Evolutionary conservation across 2,113 vertebrate species (phyloP), one percentile per base, ranked within the genome.

Genomic region (Indicator maculatus): DNA sequence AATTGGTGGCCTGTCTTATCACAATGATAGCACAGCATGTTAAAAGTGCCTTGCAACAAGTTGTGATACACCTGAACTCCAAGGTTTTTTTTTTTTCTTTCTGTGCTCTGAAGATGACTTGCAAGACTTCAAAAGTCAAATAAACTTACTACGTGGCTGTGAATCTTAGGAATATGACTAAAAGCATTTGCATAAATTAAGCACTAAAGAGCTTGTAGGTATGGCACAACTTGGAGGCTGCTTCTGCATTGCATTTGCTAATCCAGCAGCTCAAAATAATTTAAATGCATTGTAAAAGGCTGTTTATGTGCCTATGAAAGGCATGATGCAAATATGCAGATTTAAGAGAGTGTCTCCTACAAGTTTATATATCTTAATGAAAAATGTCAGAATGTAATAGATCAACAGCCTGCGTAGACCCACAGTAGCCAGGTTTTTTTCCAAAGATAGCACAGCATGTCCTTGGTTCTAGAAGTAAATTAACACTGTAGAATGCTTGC

Each of bases 341-440:
- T 81, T 61, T 74, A 33, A 81, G n/a, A 90, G 78, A 28, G 8
- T 2, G 4, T 45, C 53, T 91, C 72, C 80, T 64, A n/a, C 64
- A 28, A 71, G 83, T 93, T 93, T 90, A 75, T 93, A 47, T 71
- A 91, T 91, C 76, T 83, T 86, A 74, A 93, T 90, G 90, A 89
- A 85, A 91, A 93, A 80, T 89, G 89, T 74, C 79, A 94, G 52
- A 44, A 53, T 1, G 0, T 69, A 90, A 82, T 86, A 85, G 61
- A 88, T 91, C 88, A 91, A 70, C 72, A 82, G 53, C 53, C 73
- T 75, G 58, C 78, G 74, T 86, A 55, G 23, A 33, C 69, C 76
- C 27, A 30, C 30, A n/a, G 71, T 81, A 85, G 72, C 45, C 67
- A 61, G 1, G 71, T 92, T 87, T 87, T 85, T 72, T 91, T 44